Evolutionary conservation across 2,888 invertebrate genomes (phyloP).

Genomic region (Augiades crinisus): DNA sequence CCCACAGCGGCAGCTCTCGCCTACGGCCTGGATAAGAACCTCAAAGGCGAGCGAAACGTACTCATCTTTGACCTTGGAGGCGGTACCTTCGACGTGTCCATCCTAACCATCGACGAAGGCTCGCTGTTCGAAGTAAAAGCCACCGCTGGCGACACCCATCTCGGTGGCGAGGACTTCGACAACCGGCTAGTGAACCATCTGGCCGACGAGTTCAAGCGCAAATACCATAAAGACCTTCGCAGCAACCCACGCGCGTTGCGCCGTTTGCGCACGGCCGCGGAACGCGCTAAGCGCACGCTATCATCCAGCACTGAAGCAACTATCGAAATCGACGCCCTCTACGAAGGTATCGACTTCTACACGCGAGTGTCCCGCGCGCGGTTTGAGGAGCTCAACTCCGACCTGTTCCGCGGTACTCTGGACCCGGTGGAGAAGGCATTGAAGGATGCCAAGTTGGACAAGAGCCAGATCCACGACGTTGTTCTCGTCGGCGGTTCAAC

Average conservation of each 20-base stretch:
- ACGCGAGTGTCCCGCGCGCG: slow-evolving; percentile 84
- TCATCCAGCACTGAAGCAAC: slow-evolving; percentile 86
- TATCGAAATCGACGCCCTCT: slow-evolving; percentile 85
- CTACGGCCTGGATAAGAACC: slow-evolving; percentile 83
- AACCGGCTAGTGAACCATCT: slow-evolving; percentile 82
- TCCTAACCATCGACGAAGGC: slow-evolving; percentile 88
- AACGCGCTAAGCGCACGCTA: slow-evolving; percentile 85
- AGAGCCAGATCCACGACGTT: slow-evolving; percentile 85
- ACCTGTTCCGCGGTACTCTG: slow-evolving; percentile 84
- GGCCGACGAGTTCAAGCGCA: slow-evolving; percentile 84
- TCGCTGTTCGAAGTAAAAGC: slow-evolving; percentile 86
- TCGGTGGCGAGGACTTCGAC: slow-evolving; percentile 85
- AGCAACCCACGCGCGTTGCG: slow-evolving; percentile 82
- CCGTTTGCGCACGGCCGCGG: slow-evolving; percentile 85
- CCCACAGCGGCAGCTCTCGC: slow-evolving; percentile 86
- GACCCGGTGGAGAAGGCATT: slow-evolving; percentile 87
- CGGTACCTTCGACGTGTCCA: slow-evolving; percentile 90
- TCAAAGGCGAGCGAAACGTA: slow-evolving; percentile 83
- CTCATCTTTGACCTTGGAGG: slow-evolving; percentile 89
- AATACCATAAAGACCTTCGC: slow-evolving; percentile 83
- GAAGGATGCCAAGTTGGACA: slow-evolving; percentile 87
- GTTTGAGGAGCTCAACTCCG: slow-evolving; percentile 86
- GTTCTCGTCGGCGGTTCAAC: slow-evolving; percentile 89
- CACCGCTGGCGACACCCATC: slow-evolving; percentile 89
- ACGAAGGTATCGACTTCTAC: slow-evolving; percentile 84